Base-by-base conservation (phyloP, 2,888 invertebrate species). In the Oithona nana region DNA sequence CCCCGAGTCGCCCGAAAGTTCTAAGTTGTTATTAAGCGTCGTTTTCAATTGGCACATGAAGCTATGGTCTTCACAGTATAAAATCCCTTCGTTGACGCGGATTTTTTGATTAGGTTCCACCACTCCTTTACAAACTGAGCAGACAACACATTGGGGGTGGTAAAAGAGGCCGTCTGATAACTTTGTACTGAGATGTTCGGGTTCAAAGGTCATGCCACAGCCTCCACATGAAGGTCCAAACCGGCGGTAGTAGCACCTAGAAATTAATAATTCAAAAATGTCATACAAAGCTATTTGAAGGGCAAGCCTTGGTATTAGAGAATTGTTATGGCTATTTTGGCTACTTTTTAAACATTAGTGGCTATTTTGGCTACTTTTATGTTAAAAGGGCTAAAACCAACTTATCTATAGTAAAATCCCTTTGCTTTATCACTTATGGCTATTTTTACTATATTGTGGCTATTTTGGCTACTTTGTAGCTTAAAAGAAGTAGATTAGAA, bases 201-300 rank as follows among this genome's bases (percentile, higher is more conserved):
- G 51, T 64, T 61, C 49, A 64, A 57, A 54, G 64, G 64, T 22
- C 63, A 65, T 16, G 57, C 55, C 16, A 57, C 66, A 61, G 64
- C 61, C 56, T 66, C 65, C 24, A 55, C 54, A 61, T 59, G 63
- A 22, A 61, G 62, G 62, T 3, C 62, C 62, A 31, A 62, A 62
- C 24, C 22, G 29, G 3, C 54, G 58, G 28, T 54, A 62, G 26
- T 30, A 62, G 62, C 56, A 55, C 24, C 28, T 22, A 11, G 22
- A n/a, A n/a, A n/a, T n/a, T n/a, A n/a, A n/a, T n/a, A n/a, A n/a
- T n/a, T n/a, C n/a, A n/a, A n/a, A n/a, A n/a, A n/a, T n/a, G n/a
- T n/a, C n/a, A n/a, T n/a, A n/a, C n/a, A n/a, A n/a, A n/a, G n/a
- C n/a, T n/a, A n/a, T n/a, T n/a, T n/a, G n/a, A n/a, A n/a, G n/a